These are phyloP conservation scores for Dipodomys spectabilis DNA, from an alignment of 2,113 vertebrate species.

Conservation along the genomic window DNA sequence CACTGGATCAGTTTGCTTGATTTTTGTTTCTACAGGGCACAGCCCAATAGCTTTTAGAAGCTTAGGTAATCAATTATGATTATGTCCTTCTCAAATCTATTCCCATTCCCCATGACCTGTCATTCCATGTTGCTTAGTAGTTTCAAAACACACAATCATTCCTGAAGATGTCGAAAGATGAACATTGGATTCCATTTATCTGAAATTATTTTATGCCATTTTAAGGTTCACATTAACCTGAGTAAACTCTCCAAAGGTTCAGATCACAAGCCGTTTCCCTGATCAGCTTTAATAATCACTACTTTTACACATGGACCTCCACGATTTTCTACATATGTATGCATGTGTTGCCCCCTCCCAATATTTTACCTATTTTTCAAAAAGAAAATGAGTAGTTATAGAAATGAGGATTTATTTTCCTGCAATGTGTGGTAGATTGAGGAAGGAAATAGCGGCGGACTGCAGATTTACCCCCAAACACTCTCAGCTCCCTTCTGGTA, in stretches of 20 bases:
- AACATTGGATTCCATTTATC: slow-evolving; percentile 60
- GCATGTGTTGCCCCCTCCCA: background rate
- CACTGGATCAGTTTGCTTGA: background rate
- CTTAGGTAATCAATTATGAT: background rate
- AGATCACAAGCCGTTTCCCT: background rate
- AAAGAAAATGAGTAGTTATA: background rate
- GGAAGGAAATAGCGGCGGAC: slow-evolving; percentile 71
- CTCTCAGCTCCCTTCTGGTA: slow-evolving; percentile 81
- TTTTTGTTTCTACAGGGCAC: background rate
- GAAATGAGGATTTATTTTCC: slow-evolving; percentile 71
- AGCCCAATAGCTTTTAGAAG: background rate
- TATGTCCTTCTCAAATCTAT: background rate
- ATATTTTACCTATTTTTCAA: background rate
- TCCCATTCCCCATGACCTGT: background rate
- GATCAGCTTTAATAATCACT: background rate
- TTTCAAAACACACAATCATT: background rate
- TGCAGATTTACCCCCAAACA: slow-evolving; percentile 79
- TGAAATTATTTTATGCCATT: background rate
- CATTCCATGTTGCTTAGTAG: background rate
- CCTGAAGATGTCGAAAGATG: slow-evolving; percentile 56
- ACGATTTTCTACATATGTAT: background rate
- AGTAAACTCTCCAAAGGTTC: background rate
- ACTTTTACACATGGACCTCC: background rate
- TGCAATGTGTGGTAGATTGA: slow-evolving; percentile 70
- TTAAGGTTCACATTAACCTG: background rate